Evolutionary conservation across 2,888 invertebrate genomes (phyloP).

Genomic region (Campaea margaritaria): DNA sequence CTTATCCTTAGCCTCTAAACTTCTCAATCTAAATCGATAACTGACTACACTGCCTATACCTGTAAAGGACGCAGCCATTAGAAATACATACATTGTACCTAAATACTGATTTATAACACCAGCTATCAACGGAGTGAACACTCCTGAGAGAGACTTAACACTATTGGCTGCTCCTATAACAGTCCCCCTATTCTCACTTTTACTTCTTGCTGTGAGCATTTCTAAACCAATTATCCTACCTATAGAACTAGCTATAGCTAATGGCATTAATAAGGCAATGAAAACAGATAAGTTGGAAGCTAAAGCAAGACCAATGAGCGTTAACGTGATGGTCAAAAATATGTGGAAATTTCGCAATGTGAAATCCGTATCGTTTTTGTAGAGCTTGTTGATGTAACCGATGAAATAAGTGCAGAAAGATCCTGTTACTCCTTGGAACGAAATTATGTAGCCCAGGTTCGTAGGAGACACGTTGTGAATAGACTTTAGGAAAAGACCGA

Average conservation of each 20-base stretch:
- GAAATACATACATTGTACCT: constrained; percentile 69
- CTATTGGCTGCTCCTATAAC: constrained; percentile 84
- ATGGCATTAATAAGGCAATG: constrained; percentile 73
- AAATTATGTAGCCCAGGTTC: constrained; percentile 82
- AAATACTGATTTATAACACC: constrained; percentile 79
- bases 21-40: constrained; percentile 46
- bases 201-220: constrained; percentile 75
- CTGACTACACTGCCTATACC: constrained; percentile 64
- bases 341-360: constrained; percentile 71
- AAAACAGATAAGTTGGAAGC: constrained; percentile 67
- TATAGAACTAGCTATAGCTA: constrained; percentile 73
- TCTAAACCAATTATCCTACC: constrained; percentile 79
- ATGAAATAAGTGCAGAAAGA: constrained; percentile 74
- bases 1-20: constrained; percentile 44
- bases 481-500: constrained; percentile 73
- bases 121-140: constrained; percentile 81
- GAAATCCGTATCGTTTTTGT: constrained; percentile 68
- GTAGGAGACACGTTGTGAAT: constrained; percentile 74
- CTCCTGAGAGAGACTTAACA: constrained; percentile 81
- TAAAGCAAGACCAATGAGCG: constrained; percentile 69
- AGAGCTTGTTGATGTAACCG: constrained; percentile 69
- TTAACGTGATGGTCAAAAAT: constrained; percentile 69
- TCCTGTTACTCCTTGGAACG: constrained; percentile 77
- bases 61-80: constrained; percentile 56
- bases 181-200: constrained; percentile 80